A percentile compares a stretch with the other conserved stretches of the same genome.
These are phyloP conservation scores for Oasisia sp. DNA, from an alignment of 2,888 invertebrate species.

Conservation along the genomic window DNA sequence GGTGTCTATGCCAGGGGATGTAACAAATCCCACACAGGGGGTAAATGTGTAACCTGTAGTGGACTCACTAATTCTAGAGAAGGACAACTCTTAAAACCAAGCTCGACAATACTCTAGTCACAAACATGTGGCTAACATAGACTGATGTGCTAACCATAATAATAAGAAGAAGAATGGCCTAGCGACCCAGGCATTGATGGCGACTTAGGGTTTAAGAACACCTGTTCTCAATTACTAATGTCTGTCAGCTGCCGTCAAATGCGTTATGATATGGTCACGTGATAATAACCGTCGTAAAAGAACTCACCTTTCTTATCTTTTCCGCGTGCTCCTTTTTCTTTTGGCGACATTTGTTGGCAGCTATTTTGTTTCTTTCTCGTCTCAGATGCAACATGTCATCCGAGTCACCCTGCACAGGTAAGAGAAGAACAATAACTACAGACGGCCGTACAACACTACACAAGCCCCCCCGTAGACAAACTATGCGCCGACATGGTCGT, in stretches of 20 bases:
- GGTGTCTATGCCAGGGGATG: no score
- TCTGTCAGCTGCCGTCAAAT: not conserved
- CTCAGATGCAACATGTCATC: not conserved
- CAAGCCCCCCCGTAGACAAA: not conserved
- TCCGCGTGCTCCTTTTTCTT: slow-evolving; percentile 4
- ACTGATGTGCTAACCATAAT: no score
- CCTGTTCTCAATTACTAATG: not conserved
- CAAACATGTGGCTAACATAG: no score
- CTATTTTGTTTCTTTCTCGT: not conserved
- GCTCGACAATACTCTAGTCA: no score
- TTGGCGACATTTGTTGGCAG: not conserved
- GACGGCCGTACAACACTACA: not conserved
- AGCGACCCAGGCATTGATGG: no score
- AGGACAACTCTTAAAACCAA: no score
- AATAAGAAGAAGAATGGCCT: no score
- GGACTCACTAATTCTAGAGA: no score
- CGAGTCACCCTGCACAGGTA: not conserved
- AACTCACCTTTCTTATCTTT: not conserved
- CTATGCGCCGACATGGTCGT: no score
- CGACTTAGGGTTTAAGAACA: no score
- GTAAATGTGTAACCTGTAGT: no score
- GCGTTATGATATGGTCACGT: not conserved
- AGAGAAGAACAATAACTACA: not conserved
- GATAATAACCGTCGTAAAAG: not conserved
- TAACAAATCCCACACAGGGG: no score